Evolutionary conservation across 2,888 invertebrate genomes (phyloP).

Genomic region (Phania funesta): DNA sequence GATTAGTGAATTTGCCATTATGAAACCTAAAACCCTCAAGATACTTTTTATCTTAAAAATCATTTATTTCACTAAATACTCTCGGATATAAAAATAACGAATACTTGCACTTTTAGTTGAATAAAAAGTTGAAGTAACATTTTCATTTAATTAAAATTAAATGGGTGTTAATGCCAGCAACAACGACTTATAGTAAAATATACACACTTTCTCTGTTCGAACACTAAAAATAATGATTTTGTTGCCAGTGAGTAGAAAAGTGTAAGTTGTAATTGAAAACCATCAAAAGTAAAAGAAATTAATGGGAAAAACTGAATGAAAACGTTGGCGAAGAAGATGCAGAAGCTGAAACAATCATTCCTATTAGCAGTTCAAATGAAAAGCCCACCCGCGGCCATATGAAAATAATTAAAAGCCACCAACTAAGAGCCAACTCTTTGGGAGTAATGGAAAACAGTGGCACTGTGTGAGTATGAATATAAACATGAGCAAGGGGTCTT

Average conservation of each 20-base stretch:
- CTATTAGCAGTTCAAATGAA: conserved; percentile 46
- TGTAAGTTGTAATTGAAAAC: conserved; percentile 64
- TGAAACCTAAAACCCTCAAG: conserved; percentile 21
- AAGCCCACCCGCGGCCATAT: conserved; percentile 49
- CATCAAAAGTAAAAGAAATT: conserved; percentile 50
- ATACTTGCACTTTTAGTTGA: conserved; percentile 31
- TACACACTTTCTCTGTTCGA: conserved; percentile 16
- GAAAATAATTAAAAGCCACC: conserved; percentile 30
- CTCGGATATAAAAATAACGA: not conserved
- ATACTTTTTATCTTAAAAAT: conserved; percentile 19
- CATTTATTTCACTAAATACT: conserved; percentile 32
- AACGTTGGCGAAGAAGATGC: not conserved
- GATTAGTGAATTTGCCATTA: conserved; percentile 17
- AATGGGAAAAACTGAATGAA: conserved; percentile 26
- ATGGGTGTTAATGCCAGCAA: conserved; percentile 57
- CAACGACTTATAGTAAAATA: not conserved
- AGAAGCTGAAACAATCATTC: conserved; percentile 41
- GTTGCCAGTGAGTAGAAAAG: conserved; percentile 31
- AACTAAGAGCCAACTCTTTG: conserved; percentile 26
- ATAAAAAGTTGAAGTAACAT: conserved; percentile 31
- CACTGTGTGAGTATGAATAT: not conserved
- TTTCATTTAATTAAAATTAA: conserved; percentile 55
- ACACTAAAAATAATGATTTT: conserved; percentile 45
- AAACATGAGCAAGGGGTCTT: conserved; percentile 8
- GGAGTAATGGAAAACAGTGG: conserved; percentile 45